Base-by-base conservation (phyloP, 2,888 invertebrate genomes). In the Drosophila differens region DNA sequence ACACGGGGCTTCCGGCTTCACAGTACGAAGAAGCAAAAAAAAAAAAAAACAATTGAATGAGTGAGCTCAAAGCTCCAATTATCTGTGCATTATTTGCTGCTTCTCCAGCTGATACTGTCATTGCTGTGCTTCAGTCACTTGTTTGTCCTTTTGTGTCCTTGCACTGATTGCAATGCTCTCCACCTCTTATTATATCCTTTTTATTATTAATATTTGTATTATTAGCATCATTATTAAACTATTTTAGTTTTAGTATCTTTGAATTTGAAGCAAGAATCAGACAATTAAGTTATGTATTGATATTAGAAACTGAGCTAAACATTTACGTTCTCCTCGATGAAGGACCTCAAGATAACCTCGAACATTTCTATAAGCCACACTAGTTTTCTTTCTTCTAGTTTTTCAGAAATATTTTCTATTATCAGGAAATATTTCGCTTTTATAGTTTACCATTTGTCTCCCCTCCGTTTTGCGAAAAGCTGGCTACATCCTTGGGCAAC, bases 71-170 rank as follows among this genome's bases (percentile, higher is more conserved):
- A 65, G 68, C 52, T 66, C 59, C 60, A 75, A 64, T 58, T 62
- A 44, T 51, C 59, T 60, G 54, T 63, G 65, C 77, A 84, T 86
- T 86, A 84, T 71, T 74, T 81, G 64, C 60, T 41, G 58, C 49
- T 44, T 22, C 52, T 33, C 51, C 25, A 49, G 22, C 30, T 62
- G 64, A 55, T 58, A 55, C 35, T 33, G 25, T 19, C 39, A 52
- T 66, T 61, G 61, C 28, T 35, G 3, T 25, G 39, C 49, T 47
- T 55, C 25, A 28, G 28, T 59, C 47, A 55, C 33, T 28, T 37
- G 60, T 58, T 53, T 55, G 47, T 41, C 47, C 70, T 76, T 77
- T 61, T 53, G 69, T 67, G 16, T 47, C 47, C 47, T 70, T 65
- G n/a, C n/a, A n/a, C n/a, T n/a, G n/a, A n/a, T n/a, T 28, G 28